Evolutionary conservation across 2,888 invertebrate genomes (phyloP).

Genomic region (Schizaphis graminum): DNA sequence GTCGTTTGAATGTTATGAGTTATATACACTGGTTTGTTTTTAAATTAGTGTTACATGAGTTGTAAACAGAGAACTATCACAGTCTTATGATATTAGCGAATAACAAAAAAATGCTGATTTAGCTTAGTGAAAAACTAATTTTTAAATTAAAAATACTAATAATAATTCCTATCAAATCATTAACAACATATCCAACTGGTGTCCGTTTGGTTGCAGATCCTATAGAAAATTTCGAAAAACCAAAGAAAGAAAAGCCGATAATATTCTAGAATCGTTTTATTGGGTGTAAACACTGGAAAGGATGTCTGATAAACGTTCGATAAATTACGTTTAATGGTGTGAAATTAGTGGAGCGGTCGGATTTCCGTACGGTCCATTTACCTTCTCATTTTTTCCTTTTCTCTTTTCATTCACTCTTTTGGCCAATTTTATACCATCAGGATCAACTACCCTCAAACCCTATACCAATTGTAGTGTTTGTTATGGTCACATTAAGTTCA

Average conservation of each 20-base stretch:
- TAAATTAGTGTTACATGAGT: not conserved
- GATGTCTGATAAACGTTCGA: slow-evolving; percentile 65
- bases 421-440: not conserved
- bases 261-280: slow-evolving; percentile 64
- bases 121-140: not conserved
- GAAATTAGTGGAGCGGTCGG: slow-evolving; percentile 65
- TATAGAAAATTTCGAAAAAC: not conserved
- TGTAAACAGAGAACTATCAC: not conserved
- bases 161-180: not conserved
- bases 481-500: not conserved
- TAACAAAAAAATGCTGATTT: not conserved
- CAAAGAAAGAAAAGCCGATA: slow-evolving; percentile 40
- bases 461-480: slow-evolving; percentile 42
- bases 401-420: slow-evolving; percentile 11
- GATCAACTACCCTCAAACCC: not conserved
- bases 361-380: slow-evolving; percentile 65
- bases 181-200: slow-evolving; percentile 30
- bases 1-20: not conserved
- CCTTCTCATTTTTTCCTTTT: slow-evolving; percentile 48
- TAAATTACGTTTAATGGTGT: slow-evolving; percentile 66
- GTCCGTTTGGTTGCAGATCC: not conserved
- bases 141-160: not conserved
- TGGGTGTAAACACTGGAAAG: slow-evolving; percentile 65
- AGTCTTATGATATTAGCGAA: not conserved
- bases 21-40: not conserved